Evolutionary conservation across 2,797 vertebrate species (phyloP).

Genomic region (Dryobates pubescens): DNA sequence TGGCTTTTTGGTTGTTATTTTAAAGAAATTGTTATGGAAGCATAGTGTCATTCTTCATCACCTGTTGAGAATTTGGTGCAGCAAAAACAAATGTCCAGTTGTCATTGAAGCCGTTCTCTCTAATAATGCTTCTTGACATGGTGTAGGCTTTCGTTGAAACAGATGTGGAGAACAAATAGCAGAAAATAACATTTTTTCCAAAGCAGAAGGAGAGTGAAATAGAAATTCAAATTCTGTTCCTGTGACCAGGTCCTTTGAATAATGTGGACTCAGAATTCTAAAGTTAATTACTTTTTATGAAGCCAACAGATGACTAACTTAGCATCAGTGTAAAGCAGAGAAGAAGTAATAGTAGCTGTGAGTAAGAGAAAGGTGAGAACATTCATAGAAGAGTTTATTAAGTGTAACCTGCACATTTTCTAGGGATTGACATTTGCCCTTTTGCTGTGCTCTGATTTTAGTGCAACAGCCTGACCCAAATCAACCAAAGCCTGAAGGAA

Average conservation of each 20-base stretch:
- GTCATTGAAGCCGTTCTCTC: background rate
- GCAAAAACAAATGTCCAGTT: background rate
- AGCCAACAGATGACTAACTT: background rate
- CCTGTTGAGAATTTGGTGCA: background rate
- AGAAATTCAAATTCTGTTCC: background rate
- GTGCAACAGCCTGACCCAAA: slow-evolving; percentile 91
- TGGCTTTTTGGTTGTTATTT: background rate
- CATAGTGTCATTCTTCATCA: background rate
- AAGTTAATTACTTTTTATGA: background rate
- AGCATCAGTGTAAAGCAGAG: background rate
- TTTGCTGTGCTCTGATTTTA: slow-evolving; percentile 44
- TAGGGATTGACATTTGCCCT: background rate
- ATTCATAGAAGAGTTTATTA: background rate
- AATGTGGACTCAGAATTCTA: background rate
- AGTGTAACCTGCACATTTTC: background rate
- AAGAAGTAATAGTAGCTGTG: background rate
- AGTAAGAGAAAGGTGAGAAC: background rate
- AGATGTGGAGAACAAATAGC: background rate
- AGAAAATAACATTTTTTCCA: background rate
- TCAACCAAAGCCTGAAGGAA: slow-evolving; percentile 93
- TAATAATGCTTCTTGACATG: background rate
- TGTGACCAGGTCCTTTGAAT: background rate
- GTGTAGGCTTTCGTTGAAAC: background rate
- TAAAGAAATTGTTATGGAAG: background rate
- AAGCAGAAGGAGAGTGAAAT: background rate